Conservation (phyloP, 2,797 vertebrate species). For the Coendou prehensilis region DNA sequence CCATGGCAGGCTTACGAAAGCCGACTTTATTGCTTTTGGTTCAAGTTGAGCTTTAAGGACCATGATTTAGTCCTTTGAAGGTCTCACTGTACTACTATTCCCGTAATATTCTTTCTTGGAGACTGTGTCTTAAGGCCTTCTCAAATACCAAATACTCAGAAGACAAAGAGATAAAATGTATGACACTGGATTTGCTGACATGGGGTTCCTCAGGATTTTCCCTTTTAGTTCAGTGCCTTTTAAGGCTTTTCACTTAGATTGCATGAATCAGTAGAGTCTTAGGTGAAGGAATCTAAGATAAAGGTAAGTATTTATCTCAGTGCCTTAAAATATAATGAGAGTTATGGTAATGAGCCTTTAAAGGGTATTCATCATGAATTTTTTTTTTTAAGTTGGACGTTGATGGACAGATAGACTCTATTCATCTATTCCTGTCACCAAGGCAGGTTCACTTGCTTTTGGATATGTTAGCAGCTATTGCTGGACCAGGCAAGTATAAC, state of each 20-base stretch:
- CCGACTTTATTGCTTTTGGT: neutral
- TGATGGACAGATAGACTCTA: slow-evolving; percentile 95
- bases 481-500: slow-evolving; percentile 93
- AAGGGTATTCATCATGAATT: slow-evolving; percentile 32
- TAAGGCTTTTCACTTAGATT: slow-evolving; percentile 33
- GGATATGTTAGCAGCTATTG: slow-evolving; percentile 96
- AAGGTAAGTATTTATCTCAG: neutral
- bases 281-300: neutral
- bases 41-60: neutral
- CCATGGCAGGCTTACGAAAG: neutral
- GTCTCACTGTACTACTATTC: neutral
- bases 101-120: neutral
- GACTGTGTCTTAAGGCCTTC: neutral
- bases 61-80: neutral
- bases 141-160: neutral
- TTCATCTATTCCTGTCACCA: slow-evolving; percentile 96
- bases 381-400: slow-evolving; percentile 93
- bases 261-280: slow-evolving; percentile 10
- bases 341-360: neutral
- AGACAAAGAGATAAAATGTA: neutral
- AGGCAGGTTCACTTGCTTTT: slow-evolving; percentile 97
- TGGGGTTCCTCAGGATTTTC: slow-evolving; percentile 12
- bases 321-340: neutral
- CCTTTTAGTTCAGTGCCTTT: neutral
- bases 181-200: neutral